These are phyloP conservation scores for Biston stratarius DNA, from an alignment of 2,888 invertebrate genomes.

Conservation along the genomic window DNA sequence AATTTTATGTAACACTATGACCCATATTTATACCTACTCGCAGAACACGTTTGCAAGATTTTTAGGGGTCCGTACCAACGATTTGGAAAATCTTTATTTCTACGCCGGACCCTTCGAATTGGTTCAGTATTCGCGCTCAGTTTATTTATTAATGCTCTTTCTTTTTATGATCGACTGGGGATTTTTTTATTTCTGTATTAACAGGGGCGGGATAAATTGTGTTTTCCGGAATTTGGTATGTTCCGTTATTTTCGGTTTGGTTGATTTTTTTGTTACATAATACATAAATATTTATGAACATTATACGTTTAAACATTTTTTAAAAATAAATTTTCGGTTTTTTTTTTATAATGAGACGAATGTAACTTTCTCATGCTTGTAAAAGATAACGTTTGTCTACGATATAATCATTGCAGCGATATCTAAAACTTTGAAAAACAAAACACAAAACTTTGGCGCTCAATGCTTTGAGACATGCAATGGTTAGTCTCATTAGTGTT, in stretches of 20 bases:
- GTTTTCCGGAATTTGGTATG: conserved; percentile 16
- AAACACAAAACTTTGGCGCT: too few relatives aligned
- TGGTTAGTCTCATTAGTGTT: too few relatives aligned
- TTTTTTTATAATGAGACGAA: too few relatives aligned
- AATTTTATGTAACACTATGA: conserved; percentile 83
- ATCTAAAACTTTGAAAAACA: too few relatives aligned
- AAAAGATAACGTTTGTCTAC: too few relatives aligned
- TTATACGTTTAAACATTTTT: too few relatives aligned
- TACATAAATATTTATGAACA: too few relatives aligned
- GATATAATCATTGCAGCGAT: too few relatives aligned
- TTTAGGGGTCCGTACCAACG: conserved; percentile 78
- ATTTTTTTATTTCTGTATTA: conserved; percentile 64
- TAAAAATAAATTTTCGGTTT: too few relatives aligned
- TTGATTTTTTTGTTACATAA: background rate
- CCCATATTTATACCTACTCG: conserved; percentile 71
- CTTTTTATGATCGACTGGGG: conserved; percentile 66
- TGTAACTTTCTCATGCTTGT: too few relatives aligned
- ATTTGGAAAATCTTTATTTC: conserved; percentile 83
- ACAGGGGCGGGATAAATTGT: conserved; percentile 44
- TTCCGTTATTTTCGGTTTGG: conserved; percentile 32
- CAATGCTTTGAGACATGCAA: too few relatives aligned
- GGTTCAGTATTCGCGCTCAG: conserved; percentile 62
- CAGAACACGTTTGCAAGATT: conserved; percentile 78
- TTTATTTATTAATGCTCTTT: conserved; percentile 76
- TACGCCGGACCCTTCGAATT: conserved; percentile 66